Conservation (phyloP, 2,888 invertebrate species). For the Tinea trinotella region DNA sequence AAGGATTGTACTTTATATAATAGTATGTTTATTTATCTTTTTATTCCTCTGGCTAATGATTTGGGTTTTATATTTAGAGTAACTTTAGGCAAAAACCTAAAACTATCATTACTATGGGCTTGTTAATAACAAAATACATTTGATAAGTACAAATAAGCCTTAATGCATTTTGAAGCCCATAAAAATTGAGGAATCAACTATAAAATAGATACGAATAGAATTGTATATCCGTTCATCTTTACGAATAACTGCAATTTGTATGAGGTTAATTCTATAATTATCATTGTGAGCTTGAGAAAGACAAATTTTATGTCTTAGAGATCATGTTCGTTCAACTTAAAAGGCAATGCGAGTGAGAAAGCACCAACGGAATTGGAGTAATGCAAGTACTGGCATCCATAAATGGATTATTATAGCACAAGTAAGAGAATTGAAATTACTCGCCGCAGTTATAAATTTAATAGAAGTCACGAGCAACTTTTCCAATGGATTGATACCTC, state of each 20-base stretch:
- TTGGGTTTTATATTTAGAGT: no score
- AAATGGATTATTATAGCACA: conserved; percentile 10
- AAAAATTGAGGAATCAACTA: no score
- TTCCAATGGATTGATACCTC: neutral
- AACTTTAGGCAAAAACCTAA: no score
- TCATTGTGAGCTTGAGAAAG: conserved; percentile 1
- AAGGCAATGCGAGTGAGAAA: conserved; percentile 17
- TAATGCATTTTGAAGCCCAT: no score
- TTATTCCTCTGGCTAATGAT: no score
- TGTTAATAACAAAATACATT: no score
- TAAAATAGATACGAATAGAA: no score
- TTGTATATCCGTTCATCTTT: no score
- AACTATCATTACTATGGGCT: no score
- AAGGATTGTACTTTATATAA: no score
- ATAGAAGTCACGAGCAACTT: neutral
- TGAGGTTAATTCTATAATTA: conserved; percentile 13
- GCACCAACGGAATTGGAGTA: conserved; percentile 6
- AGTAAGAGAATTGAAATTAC: conserved; percentile 10
- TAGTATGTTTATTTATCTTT: no score
- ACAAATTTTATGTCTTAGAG: conserved; percentile 15
- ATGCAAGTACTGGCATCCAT: conserved; percentile 10
- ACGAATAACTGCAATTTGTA: conserved; percentile 11
- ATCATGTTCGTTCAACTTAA: conserved; percentile 16
- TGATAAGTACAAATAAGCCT: no score
- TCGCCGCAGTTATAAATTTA: conserved; percentile 1